Evolutionary conservation across 1,140 invertebrate species (phyloP).

Genomic region (Drosophila miranda): DNA sequence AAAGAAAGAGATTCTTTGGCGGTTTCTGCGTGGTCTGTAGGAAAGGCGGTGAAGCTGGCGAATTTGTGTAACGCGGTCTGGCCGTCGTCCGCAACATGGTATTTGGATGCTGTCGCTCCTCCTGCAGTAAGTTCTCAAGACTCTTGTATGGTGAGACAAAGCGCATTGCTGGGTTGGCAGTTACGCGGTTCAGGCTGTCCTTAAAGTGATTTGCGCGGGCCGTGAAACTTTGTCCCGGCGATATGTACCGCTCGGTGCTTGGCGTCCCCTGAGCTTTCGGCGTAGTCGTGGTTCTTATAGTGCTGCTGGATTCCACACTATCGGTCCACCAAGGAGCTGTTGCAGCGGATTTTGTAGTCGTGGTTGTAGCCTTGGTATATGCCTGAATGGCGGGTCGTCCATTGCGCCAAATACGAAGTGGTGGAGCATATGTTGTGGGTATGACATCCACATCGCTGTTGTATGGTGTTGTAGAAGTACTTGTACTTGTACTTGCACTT

Average conservation of each 20-base stretch:
- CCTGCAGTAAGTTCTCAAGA: slow-evolving; percentile 72
- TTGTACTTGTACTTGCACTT: no score
- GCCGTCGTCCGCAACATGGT: slow-evolving; percentile 43
- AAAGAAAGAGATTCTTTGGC: slow-evolving; percentile 51
- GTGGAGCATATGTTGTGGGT: slow-evolving; percentile 80
- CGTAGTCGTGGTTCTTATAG: slow-evolving; percentile 9
- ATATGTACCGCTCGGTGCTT: slow-evolving; percentile 25
- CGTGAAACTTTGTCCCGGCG: slow-evolving; percentile 53
- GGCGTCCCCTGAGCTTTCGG: slow-evolving; percentile 19
- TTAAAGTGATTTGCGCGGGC: slow-evolving; percentile 62
- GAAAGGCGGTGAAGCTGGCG: slow-evolving; percentile 24
- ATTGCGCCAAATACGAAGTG: slow-evolving; percentile 70
- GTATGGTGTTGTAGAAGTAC: slow-evolving; percentile 5
- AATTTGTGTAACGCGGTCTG: slow-evolving; percentile 50
- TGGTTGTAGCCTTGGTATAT: slow-evolving; percentile 24
- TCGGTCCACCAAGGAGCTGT: slow-evolving; percentile 1
- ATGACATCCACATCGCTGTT: slow-evolving; percentile 51
- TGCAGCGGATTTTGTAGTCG: slow-evolving; percentile 4
- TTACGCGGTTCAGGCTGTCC: slow-evolving; percentile 65
- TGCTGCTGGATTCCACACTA: slow-evolving; percentile 15
- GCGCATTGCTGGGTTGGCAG: slow-evolving; percentile 53
- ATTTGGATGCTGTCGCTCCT: slow-evolving; percentile 49
- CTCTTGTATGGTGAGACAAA: slow-evolving; percentile 81
- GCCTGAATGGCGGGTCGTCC: slow-evolving; percentile 66
- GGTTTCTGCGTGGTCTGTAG: slow-evolving; percentile 62